Percentiles rank a stretch among this genome's conserved stretches.
These are phyloP conservation scores for Neofelis nebulosa DNA, from an alignment of 2,113 vertebrate genomes.

Conservation along the genomic window DNA sequence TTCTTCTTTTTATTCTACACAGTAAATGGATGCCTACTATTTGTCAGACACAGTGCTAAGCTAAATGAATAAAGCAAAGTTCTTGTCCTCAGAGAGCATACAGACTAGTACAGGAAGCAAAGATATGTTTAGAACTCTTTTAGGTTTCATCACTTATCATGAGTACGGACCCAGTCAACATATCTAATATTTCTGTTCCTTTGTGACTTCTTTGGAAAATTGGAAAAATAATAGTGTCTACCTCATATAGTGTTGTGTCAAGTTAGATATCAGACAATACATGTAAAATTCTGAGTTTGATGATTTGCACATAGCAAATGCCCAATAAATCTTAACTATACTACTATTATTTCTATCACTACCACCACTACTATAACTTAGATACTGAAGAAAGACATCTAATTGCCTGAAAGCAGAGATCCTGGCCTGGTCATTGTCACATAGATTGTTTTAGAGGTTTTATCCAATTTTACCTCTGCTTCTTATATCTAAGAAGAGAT, in stretches of 20 bases:
- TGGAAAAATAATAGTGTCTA: conserved; percentile 2
- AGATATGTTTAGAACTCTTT: not conserved
- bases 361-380: not conserved
- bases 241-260: not conserved
- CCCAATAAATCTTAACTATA: not conserved
- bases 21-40: not conserved
- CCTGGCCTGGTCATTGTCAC: not conserved
- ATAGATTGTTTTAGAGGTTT: not conserved
- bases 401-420: not conserved
- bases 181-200: not conserved
- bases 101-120: not conserved
- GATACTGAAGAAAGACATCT: not conserved
- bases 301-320: not conserved
- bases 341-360: not conserved
- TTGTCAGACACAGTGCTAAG: not conserved
- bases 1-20: not conserved
- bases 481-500: not conserved
- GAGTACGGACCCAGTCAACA: not conserved
- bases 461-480: not conserved
- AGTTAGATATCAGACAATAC: not conserved
- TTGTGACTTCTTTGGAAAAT: conserved; percentile 24
- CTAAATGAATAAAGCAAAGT: not conserved
- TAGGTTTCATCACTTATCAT: not conserved
- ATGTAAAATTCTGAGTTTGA: not conserved
- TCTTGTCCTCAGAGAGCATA: not conserved